A percentile compares a stretch with the other conserved stretches of the same genome.
Conservation (phyloP, 2,888 invertebrate genomes). For the Drosophila tanythrix region DNA sequence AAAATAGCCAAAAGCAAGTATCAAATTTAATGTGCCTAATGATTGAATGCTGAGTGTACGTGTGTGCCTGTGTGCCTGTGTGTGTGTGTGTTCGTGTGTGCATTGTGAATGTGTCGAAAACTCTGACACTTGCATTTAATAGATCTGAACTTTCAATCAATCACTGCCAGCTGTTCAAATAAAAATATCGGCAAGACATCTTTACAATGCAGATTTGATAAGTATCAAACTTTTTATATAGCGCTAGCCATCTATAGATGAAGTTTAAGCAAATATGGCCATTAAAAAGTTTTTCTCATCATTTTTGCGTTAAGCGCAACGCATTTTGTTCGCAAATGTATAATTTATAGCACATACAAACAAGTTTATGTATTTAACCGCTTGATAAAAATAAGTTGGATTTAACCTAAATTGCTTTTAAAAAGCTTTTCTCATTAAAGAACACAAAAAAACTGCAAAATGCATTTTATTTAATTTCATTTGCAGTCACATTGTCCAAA, state of each 20-base stretch:
- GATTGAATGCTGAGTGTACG: slow-evolving; percentile 21
- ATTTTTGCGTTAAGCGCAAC: not conserved
- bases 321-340: not conserved
- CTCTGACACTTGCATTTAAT: slow-evolving; percentile 6
- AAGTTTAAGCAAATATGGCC: slow-evolving; percentile 14
- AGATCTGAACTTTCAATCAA: not conserved
- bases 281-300: slow-evolving; percentile 12
- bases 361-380: not conserved
- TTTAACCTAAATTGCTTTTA: not conserved
- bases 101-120: not conserved
- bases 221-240: slow-evolving; percentile 3
- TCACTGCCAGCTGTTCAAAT: slow-evolving; percentile 2
- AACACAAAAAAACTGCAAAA: not conserved
- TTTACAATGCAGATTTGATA: not conserved
- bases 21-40: slow-evolving; percentile 62
- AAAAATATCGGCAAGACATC: not conserved
- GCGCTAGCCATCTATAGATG: not conserved
- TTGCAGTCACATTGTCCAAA: not conserved
- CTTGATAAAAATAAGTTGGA: not conserved
- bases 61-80: not conserved
- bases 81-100: not conserved
- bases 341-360: not conserved
- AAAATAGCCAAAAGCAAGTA: slow-evolving; percentile 42
- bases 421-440: not conserved
- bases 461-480: not conserved